These are phyloP conservation scores for Belgica antarctica DNA, from an alignment of 2,888 invertebrate species.

Conservation along the genomic window DNA sequence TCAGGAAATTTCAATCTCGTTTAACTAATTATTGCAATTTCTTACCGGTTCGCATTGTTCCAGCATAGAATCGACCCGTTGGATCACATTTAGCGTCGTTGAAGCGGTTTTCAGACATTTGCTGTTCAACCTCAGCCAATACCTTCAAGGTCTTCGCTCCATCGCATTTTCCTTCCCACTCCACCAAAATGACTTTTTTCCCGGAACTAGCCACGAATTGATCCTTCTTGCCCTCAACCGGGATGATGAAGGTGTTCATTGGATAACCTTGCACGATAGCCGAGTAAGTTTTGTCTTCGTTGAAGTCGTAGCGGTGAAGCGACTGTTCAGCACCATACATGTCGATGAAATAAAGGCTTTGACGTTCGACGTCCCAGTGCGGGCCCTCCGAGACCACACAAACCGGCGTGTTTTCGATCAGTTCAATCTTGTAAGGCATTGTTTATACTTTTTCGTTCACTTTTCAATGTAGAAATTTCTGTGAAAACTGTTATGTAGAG, in stretches of 20 bases:
- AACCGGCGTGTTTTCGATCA: slow-evolving; percentile 50
- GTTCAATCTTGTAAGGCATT: slow-evolving; percentile 52
- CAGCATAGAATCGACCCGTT: slow-evolving; percentile 70
- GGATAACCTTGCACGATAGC: slow-evolving; percentile 56
- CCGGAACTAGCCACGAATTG: slow-evolving; percentile 66
- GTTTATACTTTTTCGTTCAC: too few species aligned
- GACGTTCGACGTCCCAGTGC: slow-evolving; percentile 64
- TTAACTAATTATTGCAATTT: not conserved
- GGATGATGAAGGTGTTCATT: slow-evolving; percentile 61
- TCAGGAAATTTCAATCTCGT: not conserved
- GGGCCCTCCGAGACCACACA: slow-evolving; percentile 67
- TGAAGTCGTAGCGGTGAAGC: slow-evolving; percentile 52
- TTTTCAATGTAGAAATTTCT: too few species aligned
- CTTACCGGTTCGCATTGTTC: slow-evolving; percentile 54
- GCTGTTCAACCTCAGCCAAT: slow-evolving; percentile 61
- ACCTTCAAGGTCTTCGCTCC: slow-evolving; percentile 56
- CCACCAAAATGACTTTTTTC: slow-evolving; percentile 60
- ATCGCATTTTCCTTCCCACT: slow-evolving; percentile 63
- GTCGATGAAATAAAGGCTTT: slow-evolving; percentile 67
- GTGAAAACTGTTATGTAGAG: too few species aligned
- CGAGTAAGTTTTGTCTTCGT: slow-evolving; percentile 57
- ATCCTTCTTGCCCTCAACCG: slow-evolving; percentile 61
- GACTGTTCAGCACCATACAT: slow-evolving; percentile 53
- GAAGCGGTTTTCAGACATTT: slow-evolving; percentile 63
- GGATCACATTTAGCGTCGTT: slow-evolving; percentile 80